A percentile compares a stretch with the other conserved stretches of the same genome.
These are phyloP conservation scores for Mormyrops boulengeri DNA, from an alignment of 2,797 vertebrate genomes.

Conservation along the genomic window DNA sequence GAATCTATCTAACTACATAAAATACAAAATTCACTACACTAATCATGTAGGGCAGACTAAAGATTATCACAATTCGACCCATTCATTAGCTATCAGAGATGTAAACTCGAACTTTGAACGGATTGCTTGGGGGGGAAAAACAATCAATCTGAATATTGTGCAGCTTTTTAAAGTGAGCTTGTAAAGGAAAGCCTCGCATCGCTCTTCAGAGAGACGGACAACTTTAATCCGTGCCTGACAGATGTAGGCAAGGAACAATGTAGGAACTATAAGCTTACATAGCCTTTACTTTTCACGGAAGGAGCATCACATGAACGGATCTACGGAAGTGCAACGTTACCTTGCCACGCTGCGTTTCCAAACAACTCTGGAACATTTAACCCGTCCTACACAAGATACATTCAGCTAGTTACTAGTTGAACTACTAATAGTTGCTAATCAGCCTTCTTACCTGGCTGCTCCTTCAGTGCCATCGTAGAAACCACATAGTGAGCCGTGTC, in stretches of 20 bases:
- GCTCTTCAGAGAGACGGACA: not conserved
- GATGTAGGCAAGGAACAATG: not conserved
- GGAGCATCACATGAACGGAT: not conserved
- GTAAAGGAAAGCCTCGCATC: not conserved
- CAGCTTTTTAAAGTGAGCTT: not conserved
- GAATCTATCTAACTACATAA: not conserved
- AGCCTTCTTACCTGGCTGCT: slow-evolving; percentile 57
- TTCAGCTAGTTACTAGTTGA: not conserved
- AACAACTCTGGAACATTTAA: not conserved
- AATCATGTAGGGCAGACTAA: not conserved
- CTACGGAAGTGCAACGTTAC: not conserved
- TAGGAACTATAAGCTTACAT: not conserved
- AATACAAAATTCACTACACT: not conserved
- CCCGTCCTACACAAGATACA: not conserved
- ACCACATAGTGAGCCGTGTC: slow-evolving; percentile 66
- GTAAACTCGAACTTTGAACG: not conserved
- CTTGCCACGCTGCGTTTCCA: not conserved
- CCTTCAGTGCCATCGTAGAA: slow-evolving; percentile 60
- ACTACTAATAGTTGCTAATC: not conserved
- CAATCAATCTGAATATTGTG: not conserved
- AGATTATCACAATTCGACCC: not conserved
- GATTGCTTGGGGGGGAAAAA: not conserved
- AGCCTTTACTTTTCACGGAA: not conserved
- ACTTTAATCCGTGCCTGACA: not conserved
- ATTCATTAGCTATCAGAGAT: not conserved